Percentiles rank a stretch among this genome's conserved stretches.
Conservation (phyloP, 2,113 vertebrate species). For the Formicarius rufipectus region DNA sequence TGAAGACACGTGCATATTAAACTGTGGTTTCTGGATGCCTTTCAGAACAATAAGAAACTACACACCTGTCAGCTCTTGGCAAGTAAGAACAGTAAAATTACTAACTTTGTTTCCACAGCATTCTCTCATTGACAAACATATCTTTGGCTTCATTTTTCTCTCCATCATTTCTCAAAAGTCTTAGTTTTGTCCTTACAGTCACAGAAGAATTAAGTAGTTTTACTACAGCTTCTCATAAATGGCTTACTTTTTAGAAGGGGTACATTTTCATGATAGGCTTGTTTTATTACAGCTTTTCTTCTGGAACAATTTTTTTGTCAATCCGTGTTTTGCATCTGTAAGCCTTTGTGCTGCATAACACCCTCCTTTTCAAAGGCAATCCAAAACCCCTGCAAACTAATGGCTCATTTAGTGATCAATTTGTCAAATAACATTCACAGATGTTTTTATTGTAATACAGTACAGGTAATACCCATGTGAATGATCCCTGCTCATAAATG, state of each 20-base stretch:
- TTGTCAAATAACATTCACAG: conserved; percentile 76
- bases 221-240: conserved; percentile 71
- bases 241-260: conserved; percentile 63
- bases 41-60: conserved; percentile 75
- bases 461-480: conserved; percentile 59
- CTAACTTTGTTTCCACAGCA: conserved; percentile 65
- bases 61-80: conserved; percentile 79
- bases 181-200: conserved; percentile 71
- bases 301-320: neutral
- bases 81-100: conserved; percentile 62
- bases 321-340: conserved; percentile 61
- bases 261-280: conserved; percentile 58
- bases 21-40: conserved; percentile 64
- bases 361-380: conserved; percentile 64
- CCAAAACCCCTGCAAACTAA: conserved; percentile 59
- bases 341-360: conserved; percentile 54
- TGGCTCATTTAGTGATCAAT: conserved; percentile 72
- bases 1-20: conserved; percentile 69
- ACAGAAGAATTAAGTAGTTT: conserved; percentile 67
- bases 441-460: conserved; percentile 62
- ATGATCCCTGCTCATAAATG: conserved; percentile 24
- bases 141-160: conserved; percentile 60
- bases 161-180: conserved; percentile 66
- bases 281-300: conserved; percentile 47
- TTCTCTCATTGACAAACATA: conserved; percentile 65